Evolutionary conservation across 1,140 invertebrate genomes (phyloP), one percentile per base, ranked within the genome.

Genomic region (Luehdorfia chinensis): DNA sequence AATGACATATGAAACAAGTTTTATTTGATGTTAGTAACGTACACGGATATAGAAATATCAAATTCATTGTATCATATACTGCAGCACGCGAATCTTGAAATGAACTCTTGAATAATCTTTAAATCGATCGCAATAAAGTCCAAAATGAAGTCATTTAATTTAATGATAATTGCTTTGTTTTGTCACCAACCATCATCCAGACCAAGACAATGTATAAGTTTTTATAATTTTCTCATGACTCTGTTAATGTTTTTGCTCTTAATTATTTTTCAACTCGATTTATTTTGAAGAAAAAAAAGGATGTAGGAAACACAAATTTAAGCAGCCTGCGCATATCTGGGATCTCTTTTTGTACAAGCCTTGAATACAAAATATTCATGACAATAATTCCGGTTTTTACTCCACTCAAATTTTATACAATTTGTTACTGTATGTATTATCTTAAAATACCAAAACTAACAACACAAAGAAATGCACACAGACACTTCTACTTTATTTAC

Each of bases 241-340:
- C 56, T 43, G 50, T 53, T n/a, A n/a, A 55, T 58, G 52, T 72
- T 76, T 76, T 65, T 68, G n/a, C 48, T 33, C 28, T 5, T 50
- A 55, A 62, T 58, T 51, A 72, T 67, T 73, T 73, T 70, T 64
- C 55, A 39, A 55, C 45, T n/a, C 51, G 50, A 55, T 59, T 75
- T 67, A 68, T 65, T 59, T 51, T 59, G 61, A 62, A 70, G 53
- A 48, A 46, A n/a, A n/a, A 56, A 57, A 63, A 69, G 58, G 61
- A 32, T 47, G 18, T 25, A 56, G 11, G 60, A 71, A 68, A 65
- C 61, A 65, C 57, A 63, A 41, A 59, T 77, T 81, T 70, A 73
- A 79, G 70, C 75, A 68, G 73, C 66, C 60, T 78, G 59, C 75
- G 74, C 69, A 81, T 85, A 79, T 83, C 79, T 80, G 78, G 70